Percentiles rank a stretch among this genome's conserved stretches.
These are phyloP conservation scores for Chionodraco myersi DNA, from an alignment of 2,113 vertebrate genomes.

Conservation along the genomic window DNA sequence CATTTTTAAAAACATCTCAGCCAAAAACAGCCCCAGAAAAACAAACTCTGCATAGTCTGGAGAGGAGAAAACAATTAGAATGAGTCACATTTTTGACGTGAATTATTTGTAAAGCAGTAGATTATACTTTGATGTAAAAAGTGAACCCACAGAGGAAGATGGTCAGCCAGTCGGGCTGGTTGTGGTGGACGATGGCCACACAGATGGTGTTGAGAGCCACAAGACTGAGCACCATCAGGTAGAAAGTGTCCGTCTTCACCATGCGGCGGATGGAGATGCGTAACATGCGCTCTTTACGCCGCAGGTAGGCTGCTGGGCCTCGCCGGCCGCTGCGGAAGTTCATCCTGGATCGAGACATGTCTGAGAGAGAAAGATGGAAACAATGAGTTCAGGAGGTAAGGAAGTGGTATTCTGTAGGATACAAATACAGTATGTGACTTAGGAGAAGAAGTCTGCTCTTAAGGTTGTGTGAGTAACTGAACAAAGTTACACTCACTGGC, in stretches of 20 bases:
- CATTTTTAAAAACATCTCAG: slow-evolving; percentile 99
- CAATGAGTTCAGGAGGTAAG: not conserved
- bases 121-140: not conserved
- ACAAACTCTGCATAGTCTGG: slow-evolving; percentile 99
- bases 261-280: slow-evolving; percentile 98
- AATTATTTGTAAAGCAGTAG: not conserved
- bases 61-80: slow-evolving; percentile 27
- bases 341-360: slow-evolving; percentile 91
- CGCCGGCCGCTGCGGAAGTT: slow-evolving; percentile 93
- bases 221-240: slow-evolving; percentile 95
- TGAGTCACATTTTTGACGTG: not conserved
- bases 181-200: slow-evolving; percentile 98
- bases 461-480: not conserved
- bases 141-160: slow-evolving; percentile 93
- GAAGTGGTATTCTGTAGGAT: not conserved
- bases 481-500: slow-evolving; percentile 84
- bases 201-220: slow-evolving; percentile 98
- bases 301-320: slow-evolving; percentile 93
- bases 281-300: slow-evolving; percentile 95
- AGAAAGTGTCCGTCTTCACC: slow-evolving; percentile 98
- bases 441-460: not conserved
- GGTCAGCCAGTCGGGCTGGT: slow-evolving; percentile 97
- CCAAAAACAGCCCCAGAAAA: slow-evolving; percentile 96
- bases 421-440: not conserved
- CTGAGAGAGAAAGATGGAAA: slow-evolving; percentile 70